Evolutionary conservation across 2,113 vertebrate genomes (phyloP).

Genomic region (Rhineura floridana): DNA sequence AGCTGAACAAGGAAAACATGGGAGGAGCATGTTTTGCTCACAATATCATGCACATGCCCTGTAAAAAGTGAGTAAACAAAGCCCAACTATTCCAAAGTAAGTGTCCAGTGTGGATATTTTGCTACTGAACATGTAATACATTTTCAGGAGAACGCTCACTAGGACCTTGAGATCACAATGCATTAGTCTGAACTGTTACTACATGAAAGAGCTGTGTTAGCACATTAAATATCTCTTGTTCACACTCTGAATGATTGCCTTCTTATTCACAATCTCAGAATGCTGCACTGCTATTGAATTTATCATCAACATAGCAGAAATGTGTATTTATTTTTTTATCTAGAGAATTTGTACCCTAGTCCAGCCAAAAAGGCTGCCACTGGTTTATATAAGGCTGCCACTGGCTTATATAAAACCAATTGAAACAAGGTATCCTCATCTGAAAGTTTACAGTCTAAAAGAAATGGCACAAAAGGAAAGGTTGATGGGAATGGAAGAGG

Average conservation of each 20-base stretch:
- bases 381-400: too few species aligned
- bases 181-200: constrained; percentile 70
- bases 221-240: constrained; percentile 73
- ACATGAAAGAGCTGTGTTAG: constrained; percentile 70
- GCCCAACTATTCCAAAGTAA: too few species aligned
- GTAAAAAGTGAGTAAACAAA: too few species aligned
- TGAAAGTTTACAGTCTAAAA: background rate
- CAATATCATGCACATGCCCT: too few species aligned
- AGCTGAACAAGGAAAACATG: too few species aligned
- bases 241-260: constrained; percentile 70
- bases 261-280: constrained; percentile 66
- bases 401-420: background rate
- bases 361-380: background rate
- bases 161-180: constrained; percentile 74
- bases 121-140: constrained; percentile 69
- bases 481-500: background rate
- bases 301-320: constrained; percentile 48
- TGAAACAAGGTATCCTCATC: background rate
- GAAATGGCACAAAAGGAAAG: background rate
- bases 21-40: too few species aligned
- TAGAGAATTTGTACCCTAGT: background rate
- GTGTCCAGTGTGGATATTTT: constrained; percentile 17
- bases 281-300: constrained; percentile 66
- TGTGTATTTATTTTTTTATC: background rate
- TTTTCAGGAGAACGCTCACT: constrained; percentile 66